Evolutionary conservation across 2,888 invertebrate genomes (phyloP), one percentile per base, ranked within the genome.

Genomic region (Acronicta leporina): DNA sequence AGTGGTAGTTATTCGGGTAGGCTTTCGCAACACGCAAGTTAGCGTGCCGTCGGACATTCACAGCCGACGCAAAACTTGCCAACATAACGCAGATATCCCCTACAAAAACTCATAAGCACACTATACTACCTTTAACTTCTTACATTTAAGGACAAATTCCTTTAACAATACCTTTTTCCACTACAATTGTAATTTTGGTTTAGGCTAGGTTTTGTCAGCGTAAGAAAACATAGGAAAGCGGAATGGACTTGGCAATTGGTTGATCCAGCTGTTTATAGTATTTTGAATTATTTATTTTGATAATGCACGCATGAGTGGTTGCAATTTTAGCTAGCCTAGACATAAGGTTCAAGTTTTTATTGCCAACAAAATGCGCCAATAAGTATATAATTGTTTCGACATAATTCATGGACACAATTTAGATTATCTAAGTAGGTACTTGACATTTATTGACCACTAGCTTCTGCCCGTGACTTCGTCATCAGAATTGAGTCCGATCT

Each of bases 21-120:
- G 88, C 81, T 81, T 67, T 54, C 58, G 43, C 68, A 61, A 62
- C 92, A 94, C 93, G 94, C 92, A 60, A 93, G 5, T 53, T 94
- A 49, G 92, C 94, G 92, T 94, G 94, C 89, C 89, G 90, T 47
- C 88, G 89, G 90, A 69, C 79, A 85, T 73, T 92, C 81, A 81
- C 79, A 56, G 51, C 70, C 73, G 73, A 82, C 81, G 80, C 78
- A 81, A 77, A 84, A 83, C 85, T 85, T 80, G 80, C 84, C 81
- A 81, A 82, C 76, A 78, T 83, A 82, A 86, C 80, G 80, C 82
- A 83, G 85, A 81, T 68, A 79, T 82, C 83, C 75, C 84, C 82
- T 83, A 82, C 80, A 82, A 63, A 85, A 88, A 82, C 82, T 81
- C 79, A 79, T 83, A 79, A 83, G 77, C 80, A 83, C 73, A 75